Base-by-base conservation (phyloP, 2,797 vertebrate genomes). In the Pangasius macronema region DNA sequence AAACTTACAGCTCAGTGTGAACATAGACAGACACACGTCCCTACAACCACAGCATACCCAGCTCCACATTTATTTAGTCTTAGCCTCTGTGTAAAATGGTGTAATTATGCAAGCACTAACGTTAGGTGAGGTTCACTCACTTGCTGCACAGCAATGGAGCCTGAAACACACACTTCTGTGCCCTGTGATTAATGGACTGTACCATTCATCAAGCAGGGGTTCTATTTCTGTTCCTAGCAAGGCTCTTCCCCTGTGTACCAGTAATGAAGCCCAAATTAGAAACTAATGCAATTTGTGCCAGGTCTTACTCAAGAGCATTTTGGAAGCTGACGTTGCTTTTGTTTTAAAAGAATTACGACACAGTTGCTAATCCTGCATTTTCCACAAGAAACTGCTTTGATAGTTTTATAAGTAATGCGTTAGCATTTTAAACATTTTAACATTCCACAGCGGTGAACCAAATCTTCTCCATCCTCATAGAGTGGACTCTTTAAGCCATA, bases 111-210 rank as follows among this genome's bases (percentile, higher is more conserved):
- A 82, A 57, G 51, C 22, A 65, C 39, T 83, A 80, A 79, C 18
- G 80, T 77, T 85, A 82, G 82, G 89, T 82, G 30, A 81, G 84
- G 87, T 80, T 76, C 49, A 70, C 87, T 82, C 61, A 77, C 55
- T 46, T 67, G 73, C 75, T 86, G 53, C 76, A 72, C 53, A 83
- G 72, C 85, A 70, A 83, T 87, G 83, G 88, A 85, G 53, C 46
- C 86, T 81, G 33, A 65, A 75, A 30, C 16, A 70, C 16, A 63
- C 70, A 27, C 63, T 87, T 63, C 83, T 85, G 39, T 63, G 70
- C 85, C 81, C 76, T 85, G 81, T 92, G 91, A 95, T 93, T 93
- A 94, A 95, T 92, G 83, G 91, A 90, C 89, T 86, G 81, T 86
- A 86, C 85, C 82, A 91, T 93, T 91, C 89, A 93, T 93, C 82